Conservation (phyloP, 2,888 invertebrate species). For the Erebia palarica region DNA sequence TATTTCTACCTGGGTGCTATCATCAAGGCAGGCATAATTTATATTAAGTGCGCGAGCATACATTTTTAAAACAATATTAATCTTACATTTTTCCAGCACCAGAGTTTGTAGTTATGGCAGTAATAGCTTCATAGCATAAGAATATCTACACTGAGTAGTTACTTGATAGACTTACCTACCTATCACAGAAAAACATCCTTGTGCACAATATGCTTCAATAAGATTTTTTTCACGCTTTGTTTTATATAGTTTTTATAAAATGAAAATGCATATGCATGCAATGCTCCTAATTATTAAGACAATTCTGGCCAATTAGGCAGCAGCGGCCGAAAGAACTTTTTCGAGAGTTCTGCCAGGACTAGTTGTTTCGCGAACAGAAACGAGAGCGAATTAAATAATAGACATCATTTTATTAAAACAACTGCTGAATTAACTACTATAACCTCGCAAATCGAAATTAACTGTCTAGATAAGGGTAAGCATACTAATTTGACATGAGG, state of each 20-base stretch:
- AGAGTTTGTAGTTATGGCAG: no score
- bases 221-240: neutral
- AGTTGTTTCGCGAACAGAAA: slow-evolving; percentile 4
- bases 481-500: no score
- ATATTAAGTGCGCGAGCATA: neutral
- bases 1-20: slow-evolving; percentile 21
- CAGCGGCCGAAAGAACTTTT: slow-evolving; percentile 1
- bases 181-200: no score
- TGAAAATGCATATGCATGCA: neutral
- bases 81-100: no score
- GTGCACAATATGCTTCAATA: no score
- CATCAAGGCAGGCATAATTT: neutral
- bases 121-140: no score
- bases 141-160: no score
- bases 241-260: neutral
- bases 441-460: no score
- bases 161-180: no score
- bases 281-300: neutral
- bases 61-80: neutral
- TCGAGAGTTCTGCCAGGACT: slow-evolving; percentile 3
- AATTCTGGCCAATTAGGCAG: slow-evolving; percentile 11
- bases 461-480: no score
- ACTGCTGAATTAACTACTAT: neutral
- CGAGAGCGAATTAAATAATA: neutral
- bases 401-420: neutral